phyloP scores from a whole-genome alignment of 2,888 invertebrate species.

The Caenorhabditis japonica region DNA sequence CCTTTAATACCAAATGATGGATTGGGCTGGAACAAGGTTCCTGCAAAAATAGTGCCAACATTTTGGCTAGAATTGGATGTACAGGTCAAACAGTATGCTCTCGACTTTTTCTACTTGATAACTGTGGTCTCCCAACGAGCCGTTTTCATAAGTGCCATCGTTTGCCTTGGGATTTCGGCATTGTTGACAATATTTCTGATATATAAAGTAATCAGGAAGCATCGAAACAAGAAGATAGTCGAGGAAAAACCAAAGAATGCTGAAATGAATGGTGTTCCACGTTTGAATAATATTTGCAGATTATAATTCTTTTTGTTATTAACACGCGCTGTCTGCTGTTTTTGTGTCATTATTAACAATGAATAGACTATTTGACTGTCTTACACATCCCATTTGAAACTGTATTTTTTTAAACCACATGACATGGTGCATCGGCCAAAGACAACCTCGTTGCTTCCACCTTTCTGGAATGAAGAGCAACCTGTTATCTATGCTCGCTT shows the following conservation, averaged over 20 bases:
- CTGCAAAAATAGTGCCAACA: slow-evolving; percentile 5
- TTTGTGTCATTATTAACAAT: not conserved
- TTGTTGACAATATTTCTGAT: slow-evolving; percentile 1
- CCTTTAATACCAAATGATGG: slow-evolving; percentile 7
- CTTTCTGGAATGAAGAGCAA: too few relatives aligned
- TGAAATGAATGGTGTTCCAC: not conserved
- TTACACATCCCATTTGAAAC: too few relatives aligned
- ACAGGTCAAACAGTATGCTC: slow-evolving; percentile 1
- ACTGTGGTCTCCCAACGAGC: slow-evolving; percentile 3
- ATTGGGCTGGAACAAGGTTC: slow-evolving; percentile 9
- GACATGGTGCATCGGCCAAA: too few relatives aligned
- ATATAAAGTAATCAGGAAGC: slow-evolving; percentile 1
- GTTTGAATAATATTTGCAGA: not conserved
- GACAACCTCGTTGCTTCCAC: too few relatives aligned
- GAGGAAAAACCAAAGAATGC: too few relatives aligned
- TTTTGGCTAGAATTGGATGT: slow-evolving; percentile 11
- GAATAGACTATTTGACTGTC: too few relatives aligned
- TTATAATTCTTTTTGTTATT: not conserved
- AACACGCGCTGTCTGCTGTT: not conserved
- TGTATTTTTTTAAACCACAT: too few relatives aligned
- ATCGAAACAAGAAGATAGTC: too few relatives aligned
- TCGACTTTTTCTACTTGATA: slow-evolving; percentile 9
- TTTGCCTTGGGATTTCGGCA: slow-evolving; percentile 7
- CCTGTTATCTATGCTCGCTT: too few relatives aligned
- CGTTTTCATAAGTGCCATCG: not conserved